phyloP scores from a whole-genome alignment of 2,888 invertebrate genomes.

The Glyphotaelius pellucidus region DNA sequence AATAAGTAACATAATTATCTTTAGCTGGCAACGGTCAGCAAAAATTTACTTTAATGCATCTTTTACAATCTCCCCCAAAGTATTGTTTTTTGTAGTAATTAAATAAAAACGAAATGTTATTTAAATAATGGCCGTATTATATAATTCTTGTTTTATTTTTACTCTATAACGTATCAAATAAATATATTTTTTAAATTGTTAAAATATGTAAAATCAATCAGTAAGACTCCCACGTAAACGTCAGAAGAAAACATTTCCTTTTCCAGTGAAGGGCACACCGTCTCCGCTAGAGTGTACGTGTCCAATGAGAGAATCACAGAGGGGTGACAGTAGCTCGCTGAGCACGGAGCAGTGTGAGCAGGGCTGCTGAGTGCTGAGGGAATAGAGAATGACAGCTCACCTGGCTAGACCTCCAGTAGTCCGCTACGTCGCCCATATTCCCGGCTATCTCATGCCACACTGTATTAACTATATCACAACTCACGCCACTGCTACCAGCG shows the following conservation, averaged over 20 bases:
- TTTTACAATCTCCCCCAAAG: too few species aligned
- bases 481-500: background rate
- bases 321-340: background rate
- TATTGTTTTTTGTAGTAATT: too few species aligned
- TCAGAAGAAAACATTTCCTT: background rate
- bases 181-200: background rate
- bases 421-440: slow-evolving; percentile 64
- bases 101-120: too few species aligned
- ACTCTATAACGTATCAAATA: background rate
- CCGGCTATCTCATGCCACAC: slow-evolving; percentile 61
- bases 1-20: background rate
- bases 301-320: too few species aligned
- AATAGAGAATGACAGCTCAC: slow-evolving; percentile 53
- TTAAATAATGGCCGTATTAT: too few species aligned
- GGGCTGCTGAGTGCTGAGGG: background rate
- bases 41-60: too few species aligned
- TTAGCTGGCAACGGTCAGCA: too few species aligned
- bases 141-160: too few species aligned
- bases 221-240: background rate
- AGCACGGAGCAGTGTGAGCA: too few species aligned
- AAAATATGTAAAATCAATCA: background rate
- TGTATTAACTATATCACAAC: slow-evolving; percentile 46
- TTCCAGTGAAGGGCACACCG: background rate
- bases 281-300: background rate
- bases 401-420: slow-evolving; percentile 65